Evolutionary conservation across 1,140 invertebrate genomes (phyloP).

Genomic region (Lepidurus apus): DNA sequence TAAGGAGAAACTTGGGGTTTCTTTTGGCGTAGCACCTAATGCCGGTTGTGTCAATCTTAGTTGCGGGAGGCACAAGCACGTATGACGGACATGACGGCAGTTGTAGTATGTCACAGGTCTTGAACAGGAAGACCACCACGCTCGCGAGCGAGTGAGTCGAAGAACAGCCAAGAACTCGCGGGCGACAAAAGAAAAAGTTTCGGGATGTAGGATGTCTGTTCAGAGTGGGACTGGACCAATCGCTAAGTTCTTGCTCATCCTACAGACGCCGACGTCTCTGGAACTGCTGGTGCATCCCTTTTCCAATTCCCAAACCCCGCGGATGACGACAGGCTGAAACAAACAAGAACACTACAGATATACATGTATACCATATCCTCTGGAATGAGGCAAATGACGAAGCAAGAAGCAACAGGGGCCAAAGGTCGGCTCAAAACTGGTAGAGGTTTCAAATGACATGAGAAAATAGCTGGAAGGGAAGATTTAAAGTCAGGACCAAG

Average conservation of each 20-base stretch:
- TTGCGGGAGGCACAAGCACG: background rate
- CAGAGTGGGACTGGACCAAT: background rate
- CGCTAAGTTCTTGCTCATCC: background rate
- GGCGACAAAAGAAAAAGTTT: constrained; percentile 9
- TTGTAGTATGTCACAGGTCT: background rate
- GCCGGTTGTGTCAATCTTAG: background rate
- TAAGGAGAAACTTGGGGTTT: background rate
- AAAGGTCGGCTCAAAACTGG: background rate
- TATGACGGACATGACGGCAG: constrained; percentile 17
- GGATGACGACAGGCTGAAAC: constrained; percentile 17
- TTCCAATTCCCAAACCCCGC: background rate
- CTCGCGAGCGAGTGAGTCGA: background rate
- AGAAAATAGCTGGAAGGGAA: constrained; percentile 18
- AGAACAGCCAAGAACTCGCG: background rate
- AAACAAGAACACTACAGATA: background rate
- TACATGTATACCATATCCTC: background rate
- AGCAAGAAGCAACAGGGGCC: constrained; percentile 12
- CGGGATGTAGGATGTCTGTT: constrained; percentile 10
- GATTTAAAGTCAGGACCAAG: background rate
- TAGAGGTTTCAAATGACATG: constrained; percentile 7
- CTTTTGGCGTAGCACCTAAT: background rate
- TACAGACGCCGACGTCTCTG: constrained; percentile 13
- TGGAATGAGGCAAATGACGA: constrained; percentile 9
- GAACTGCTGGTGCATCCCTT: background rate
- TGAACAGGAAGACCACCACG: background rate